A percentile compares a stretch with the other conserved stretches of the same genome.
phyloP scores from a whole-genome alignment of 1,140 invertebrate genomes.

The Drosophila hydei region DNA sequence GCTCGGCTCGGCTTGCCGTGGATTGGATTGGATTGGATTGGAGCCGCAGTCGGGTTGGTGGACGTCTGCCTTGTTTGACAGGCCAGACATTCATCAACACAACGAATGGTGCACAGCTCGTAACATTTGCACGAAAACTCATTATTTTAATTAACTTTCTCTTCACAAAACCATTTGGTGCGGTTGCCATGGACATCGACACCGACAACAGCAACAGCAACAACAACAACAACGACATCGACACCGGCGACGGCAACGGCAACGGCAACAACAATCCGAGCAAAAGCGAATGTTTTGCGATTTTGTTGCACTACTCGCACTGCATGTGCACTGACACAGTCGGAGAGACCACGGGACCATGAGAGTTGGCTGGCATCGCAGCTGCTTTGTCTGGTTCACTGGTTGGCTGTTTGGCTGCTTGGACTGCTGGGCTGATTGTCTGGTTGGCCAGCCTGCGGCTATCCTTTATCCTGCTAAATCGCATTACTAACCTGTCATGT shows the following conservation, averaged over 20 bases:
- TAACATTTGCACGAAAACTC: conserved; percentile 73
- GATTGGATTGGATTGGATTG: not conserved
- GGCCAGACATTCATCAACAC: conserved; percentile 67
- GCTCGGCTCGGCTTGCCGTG: no score
- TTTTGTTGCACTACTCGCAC: conserved; percentile 32
- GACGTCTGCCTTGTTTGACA: conserved; percentile 55
- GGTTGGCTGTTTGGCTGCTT: not conserved
- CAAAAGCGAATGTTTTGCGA: conserved; percentile 24
- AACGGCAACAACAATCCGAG: not conserved
- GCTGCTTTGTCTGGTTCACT: conserved; percentile 14
- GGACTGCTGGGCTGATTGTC: conserved; percentile 1
- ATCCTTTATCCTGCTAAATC: conserved; percentile 83
- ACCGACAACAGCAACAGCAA: conserved; percentile 23
- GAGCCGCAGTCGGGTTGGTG: not conserved
- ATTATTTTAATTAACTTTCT: conserved; percentile 84
- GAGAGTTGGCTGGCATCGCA: conserved; percentile 11
- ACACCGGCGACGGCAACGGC: not conserved
- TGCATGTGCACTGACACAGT: not conserved
- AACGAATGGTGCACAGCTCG: conserved; percentile 41
- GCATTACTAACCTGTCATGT: conserved; percentile 84
- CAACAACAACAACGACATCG: conserved; percentile 6
- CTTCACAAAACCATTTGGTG: conserved; percentile 67
- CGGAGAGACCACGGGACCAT: conserved; percentile 1
- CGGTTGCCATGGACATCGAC: conserved; percentile 59
- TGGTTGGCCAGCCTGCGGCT: conserved; percentile 41